phyloP scores from a whole-genome alignment of 2,888 invertebrate genomes.

The Pseudoips prasinana region DNA sequence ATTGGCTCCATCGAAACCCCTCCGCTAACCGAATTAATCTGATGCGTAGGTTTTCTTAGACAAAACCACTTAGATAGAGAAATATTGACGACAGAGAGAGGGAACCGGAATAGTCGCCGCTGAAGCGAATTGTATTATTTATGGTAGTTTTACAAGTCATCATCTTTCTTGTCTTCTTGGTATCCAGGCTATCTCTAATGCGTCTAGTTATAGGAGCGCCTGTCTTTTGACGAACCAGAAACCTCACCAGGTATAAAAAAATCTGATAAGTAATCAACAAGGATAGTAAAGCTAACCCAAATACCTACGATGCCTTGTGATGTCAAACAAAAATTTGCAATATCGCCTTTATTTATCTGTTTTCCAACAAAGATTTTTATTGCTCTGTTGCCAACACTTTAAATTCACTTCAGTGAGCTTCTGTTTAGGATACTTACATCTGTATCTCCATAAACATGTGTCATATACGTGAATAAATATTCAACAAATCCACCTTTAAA shows the following conservation, averaged over 20 bases:
- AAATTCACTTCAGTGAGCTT: slow-evolving; percentile 26
- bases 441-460: slow-evolving; percentile 45
- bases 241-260: too few relatives aligned
- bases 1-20: slow-evolving; percentile 78
- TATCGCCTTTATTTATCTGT: too few relatives aligned
- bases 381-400: slow-evolving; percentile 14
- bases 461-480: slow-evolving; percentile 69
- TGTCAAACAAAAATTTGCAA: too few relatives aligned
- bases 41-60: slow-evolving; percentile 77
- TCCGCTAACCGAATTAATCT: slow-evolving; percentile 75
- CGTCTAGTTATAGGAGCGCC: too few relatives aligned
- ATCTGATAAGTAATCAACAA: too few relatives aligned
- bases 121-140: slow-evolving; percentile 46
- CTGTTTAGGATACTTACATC: slow-evolving; percentile 31
- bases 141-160: too few relatives aligned
- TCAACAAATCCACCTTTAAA: slow-evolving; percentile 79
- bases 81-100: slow-evolving; percentile 48
- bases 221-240: too few relatives aligned
- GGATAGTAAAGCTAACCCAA: background rate
- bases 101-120: slow-evolving; percentile 33
- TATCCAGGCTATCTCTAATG: too few relatives aligned
- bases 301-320: too few relatives aligned
- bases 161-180: too few relatives aligned
- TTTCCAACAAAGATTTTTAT: slow-evolving; percentile 9
- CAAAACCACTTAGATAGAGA: slow-evolving; percentile 65